A percentile compares a stretch with the other conserved stretches of the same genome.
Evolutionary conservation across 2,797 vertebrate species (phyloP).

Genomic region (Amblyopsis hoosieri): DNA sequence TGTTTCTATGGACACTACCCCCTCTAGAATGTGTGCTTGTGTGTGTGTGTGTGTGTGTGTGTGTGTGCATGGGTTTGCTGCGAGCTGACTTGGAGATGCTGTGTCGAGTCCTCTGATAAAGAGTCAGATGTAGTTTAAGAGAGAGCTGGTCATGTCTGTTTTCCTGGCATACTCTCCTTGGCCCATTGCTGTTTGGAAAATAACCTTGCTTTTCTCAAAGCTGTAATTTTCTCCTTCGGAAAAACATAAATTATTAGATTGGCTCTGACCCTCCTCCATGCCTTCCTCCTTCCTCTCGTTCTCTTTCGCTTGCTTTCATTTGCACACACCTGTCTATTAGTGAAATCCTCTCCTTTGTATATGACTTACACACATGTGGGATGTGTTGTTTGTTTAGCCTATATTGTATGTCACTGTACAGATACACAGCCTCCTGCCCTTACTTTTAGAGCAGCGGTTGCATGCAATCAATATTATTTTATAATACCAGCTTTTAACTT

Average conservation of each 20-base stretch:
- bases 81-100: slow-evolving; percentile 34
- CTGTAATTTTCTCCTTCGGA: slow-evolving; percentile 3
- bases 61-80: slow-evolving; percentile 12
- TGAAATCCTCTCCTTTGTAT: background rate
- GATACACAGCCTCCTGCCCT: background rate
- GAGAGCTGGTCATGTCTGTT: slow-evolving; percentile 10
- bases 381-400: background rate
- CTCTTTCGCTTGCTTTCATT: slow-evolving; percentile 6
- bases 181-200: slow-evolving; percentile 33
- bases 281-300: background rate
- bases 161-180: slow-evolving; percentile 6
- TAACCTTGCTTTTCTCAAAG: slow-evolving; percentile 4
- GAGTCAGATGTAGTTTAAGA: slow-evolving; percentile 22
- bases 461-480: background rate
- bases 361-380: slow-evolving; percentile 8
- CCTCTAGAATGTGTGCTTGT: slow-evolving; percentile 25
- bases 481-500: background rate
- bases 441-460: background rate
- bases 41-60: slow-evolving; percentile 24
- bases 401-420: background rate
- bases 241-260: slow-evolving; percentile 12
- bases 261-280: background rate
- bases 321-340: slow-evolving; percentile 8
- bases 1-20: slow-evolving; percentile 66
- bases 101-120: slow-evolving; percentile 29